phyloP scores from a whole-genome alignment of 2,797 vertebrate species.

The Fistularia tabacaria region DNA sequence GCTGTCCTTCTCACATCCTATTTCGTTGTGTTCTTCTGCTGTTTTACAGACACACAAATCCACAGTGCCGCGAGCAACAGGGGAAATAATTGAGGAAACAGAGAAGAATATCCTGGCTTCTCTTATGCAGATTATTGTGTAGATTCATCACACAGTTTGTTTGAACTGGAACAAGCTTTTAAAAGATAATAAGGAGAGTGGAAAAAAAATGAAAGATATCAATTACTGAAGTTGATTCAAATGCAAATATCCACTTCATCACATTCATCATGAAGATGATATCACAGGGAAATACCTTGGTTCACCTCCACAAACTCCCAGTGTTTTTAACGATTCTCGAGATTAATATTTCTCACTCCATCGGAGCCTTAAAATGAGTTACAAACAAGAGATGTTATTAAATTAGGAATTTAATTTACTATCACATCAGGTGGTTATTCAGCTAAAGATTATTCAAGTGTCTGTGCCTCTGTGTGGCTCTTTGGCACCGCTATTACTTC shows the following conservation, averaged over 20 bases:
- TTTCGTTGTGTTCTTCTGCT: neutral
- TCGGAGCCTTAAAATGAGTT: slow-evolving; percentile 40
- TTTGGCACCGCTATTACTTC: neutral
- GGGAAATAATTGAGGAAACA: too few relatives aligned
- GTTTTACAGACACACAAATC: slow-evolving; percentile 2
- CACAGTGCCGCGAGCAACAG: too few relatives aligned
- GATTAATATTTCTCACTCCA: slow-evolving; percentile 9
- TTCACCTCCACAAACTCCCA: slow-evolving; percentile 6
- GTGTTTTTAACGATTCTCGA: neutral
- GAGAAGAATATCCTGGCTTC: too few relatives aligned
- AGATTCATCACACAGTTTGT: neutral
- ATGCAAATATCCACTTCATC: slow-evolving; percentile 1
- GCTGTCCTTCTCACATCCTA: slow-evolving; percentile 4
- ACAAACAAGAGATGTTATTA: slow-evolving; percentile 23
- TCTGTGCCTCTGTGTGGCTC: neutral
- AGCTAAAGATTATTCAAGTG: neutral
- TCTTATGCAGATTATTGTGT: too few relatives aligned
- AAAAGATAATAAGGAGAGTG: neutral
- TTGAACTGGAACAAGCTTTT: slow-evolving; percentile 14
- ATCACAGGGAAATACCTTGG: neutral
- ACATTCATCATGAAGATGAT: neutral
- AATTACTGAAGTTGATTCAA: slow-evolving; percentile 4
- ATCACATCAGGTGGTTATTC: slow-evolving; percentile 5
- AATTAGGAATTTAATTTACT: slow-evolving; percentile 36
- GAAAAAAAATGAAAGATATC: neutral